Conservation (phyloP, 2,888 invertebrate species). For the Troilus luridus region DNA sequence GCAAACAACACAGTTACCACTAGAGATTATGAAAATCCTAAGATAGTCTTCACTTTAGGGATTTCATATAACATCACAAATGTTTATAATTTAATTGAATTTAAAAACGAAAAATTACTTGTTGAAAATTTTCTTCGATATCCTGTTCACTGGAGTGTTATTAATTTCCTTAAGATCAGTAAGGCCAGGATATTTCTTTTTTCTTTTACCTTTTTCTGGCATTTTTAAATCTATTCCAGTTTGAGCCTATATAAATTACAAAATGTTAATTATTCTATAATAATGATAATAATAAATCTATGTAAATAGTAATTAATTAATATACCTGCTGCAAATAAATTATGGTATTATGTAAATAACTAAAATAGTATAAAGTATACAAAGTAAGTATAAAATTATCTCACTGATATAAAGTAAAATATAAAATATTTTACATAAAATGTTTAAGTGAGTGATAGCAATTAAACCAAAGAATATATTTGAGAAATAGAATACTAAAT, state of each 20-base stretch:
- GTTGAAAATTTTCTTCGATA: constrained; percentile 72
- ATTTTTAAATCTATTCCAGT: constrained; percentile 72
- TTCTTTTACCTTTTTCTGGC: constrained; percentile 67
- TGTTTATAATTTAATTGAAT: background rate
- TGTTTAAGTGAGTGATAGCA: background rate
- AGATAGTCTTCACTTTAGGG: no score
- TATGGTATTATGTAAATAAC: no score
- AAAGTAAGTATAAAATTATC: no score
- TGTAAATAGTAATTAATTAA: no score
- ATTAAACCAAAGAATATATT: no score
- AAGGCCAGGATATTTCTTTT: constrained; percentile 69
- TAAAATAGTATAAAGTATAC: no score
- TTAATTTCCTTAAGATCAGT: constrained; percentile 70
- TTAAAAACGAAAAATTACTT: constrained; percentile 67
- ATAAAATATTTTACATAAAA: background rate
- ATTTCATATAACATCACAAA: background rate
- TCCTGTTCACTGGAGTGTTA: constrained; percentile 69
- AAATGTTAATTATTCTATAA: background rate
- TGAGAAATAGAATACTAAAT: no score
- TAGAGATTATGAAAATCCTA: no score
- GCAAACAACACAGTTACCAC: no score
- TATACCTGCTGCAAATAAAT: no score
- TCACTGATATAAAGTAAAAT: no score
- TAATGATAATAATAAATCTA: no score
- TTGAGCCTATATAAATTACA: constrained; percentile 68